phyloP scores from a whole-genome alignment of 2,113 vertebrate genomes.

The Pristiophorus japonicus region DNA sequence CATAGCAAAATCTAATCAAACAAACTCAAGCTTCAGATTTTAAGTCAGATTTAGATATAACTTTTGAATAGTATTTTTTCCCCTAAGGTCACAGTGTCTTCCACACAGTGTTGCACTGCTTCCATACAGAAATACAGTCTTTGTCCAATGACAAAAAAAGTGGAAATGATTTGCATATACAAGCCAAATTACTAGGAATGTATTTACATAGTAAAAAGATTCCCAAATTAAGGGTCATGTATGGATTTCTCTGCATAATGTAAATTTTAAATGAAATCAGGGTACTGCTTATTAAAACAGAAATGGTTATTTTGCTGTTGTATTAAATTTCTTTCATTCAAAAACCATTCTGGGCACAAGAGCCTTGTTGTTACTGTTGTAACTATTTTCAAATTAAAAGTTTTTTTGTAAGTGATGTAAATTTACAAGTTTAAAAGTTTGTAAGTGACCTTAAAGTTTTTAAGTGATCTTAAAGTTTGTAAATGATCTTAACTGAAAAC shows the following conservation, averaged over 20 bases:
- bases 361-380: too few relatives aligned
- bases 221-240: neutral
- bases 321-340: neutral
- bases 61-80: neutral
- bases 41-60: neutral
- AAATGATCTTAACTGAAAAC: too few relatives aligned
- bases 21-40: slow-evolving; percentile 14
- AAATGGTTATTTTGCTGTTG: neutral
- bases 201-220: neutral
- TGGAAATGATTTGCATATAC: neutral
- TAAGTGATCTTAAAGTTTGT: too few relatives aligned
- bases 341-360: neutral
- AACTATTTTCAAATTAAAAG: too few relatives aligned
- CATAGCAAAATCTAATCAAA: neutral
- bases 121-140: neutral
- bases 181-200: neutral
- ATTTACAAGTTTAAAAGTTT: too few relatives aligned
- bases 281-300: neutral
- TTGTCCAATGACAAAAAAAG: neutral
- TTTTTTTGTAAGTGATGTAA: too few relatives aligned
- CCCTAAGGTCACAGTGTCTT: neutral
- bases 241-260: neutral
- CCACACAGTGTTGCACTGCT: neutral
- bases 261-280: neutral
- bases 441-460: too few relatives aligned